Evolutionary conservation across 2,113 vertebrate species (phyloP), one percentile per base, ranked within the genome.

Genomic region (Corythornis cristatus): DNA sequence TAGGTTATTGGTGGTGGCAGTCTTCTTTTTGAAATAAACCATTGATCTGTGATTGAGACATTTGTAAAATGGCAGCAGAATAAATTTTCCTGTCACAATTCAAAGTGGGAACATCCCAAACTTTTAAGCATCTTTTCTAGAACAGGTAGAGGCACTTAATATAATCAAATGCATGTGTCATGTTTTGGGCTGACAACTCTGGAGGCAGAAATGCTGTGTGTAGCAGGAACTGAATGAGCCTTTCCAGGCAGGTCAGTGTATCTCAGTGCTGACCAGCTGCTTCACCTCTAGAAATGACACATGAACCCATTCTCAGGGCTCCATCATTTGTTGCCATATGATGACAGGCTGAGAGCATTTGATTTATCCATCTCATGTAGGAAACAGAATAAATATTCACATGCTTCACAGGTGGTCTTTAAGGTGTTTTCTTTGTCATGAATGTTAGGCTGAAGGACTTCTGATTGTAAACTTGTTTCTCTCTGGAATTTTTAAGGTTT

Each of bases 401-500:
- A 19, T 74, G 18, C 25, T 83, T 93, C 43, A 12, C 21, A 43
- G 16, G 22, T 50, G 43, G 56, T 28, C 12, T 83, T 17, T 66
- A 51, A 5, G 48, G 3, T n/a, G 45, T 75, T 70, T 62, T 33
- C 56, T 90, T 62, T 18, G 11, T 78, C 37, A 19, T 33, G 12
- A 40, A 5, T 75, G n/a, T 70, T 66, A 56, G 46, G 11, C 29
- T 81, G 11, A 4, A 0, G 37, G 23, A 7, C 21, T 89, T 81
- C 75, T 95, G 58, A 93, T 26, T 56, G 18, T 62, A n/a, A 29
- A 16, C 26, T 53, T 80, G 17, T 48, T 93, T 81, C 80, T 74
- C 61, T 83, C 2, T 73, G 75, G 53, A 57, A 74, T 94, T 68
- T 90, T 92, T 64, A 77, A 99, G 99, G 98, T 99, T 56, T 98